A percentile compares a stretch with the other conserved stretches of the same genome.
These are phyloP conservation scores for Pristionchus exspectatus DNA, from an alignment of 2,888 invertebrate genomes.

Conservation along the genomic window DNA sequence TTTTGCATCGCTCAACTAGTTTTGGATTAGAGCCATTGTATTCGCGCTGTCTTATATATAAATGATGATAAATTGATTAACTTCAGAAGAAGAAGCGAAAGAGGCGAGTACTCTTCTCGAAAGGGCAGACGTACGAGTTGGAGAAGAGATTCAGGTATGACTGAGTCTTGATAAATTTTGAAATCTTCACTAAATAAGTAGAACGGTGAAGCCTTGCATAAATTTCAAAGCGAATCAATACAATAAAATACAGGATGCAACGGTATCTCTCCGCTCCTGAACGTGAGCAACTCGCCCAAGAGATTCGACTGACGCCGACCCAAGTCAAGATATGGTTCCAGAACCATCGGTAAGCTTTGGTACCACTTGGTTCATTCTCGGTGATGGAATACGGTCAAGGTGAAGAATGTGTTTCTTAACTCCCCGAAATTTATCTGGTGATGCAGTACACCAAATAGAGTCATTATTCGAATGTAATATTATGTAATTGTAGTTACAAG, in stretches of 20 bases:
- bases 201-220: too few relatives aligned
- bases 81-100: constrained; percentile 61
- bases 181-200: too few relatives aligned
- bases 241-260: constrained; percentile 14
- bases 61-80: not conserved
- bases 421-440: too few relatives aligned
- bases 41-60: too few relatives aligned
- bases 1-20: too few relatives aligned
- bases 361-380: too few relatives aligned
- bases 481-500: not conserved
- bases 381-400: too few relatives aligned
- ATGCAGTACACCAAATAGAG: too few relatives aligned
- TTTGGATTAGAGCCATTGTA: too few relatives aligned
- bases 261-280: constrained; percentile 56
- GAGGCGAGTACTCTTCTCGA: constrained; percentile 68
- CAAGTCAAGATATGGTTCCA: constrained; percentile 72
- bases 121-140: constrained; percentile 63
- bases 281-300: constrained; percentile 53
- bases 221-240: not conserved
- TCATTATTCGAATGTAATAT: not conserved
- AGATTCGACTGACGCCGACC: constrained; percentile 55
- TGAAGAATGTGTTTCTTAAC: too few relatives aligned
- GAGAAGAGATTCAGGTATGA: constrained; percentile 53
- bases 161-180: too few relatives aligned
- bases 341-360: constrained; percentile 64